These are phyloP conservation scores for Sebastes schlegelii DNA, from an alignment of 2,113 vertebrate species.

Conservation along the genomic window DNA sequence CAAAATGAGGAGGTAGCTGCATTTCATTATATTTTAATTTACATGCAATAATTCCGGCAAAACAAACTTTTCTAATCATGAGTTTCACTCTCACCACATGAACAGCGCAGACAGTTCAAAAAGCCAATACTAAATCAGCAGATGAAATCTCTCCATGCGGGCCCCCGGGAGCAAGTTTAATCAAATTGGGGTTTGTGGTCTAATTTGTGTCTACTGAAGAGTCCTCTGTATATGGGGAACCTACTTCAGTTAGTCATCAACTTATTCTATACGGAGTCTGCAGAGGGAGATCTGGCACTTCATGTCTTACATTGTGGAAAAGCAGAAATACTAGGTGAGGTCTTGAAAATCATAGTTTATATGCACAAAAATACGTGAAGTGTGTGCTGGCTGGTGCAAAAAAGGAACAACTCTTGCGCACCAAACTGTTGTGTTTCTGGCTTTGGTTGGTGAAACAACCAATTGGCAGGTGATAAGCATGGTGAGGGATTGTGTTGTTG, in stretches of 20 bases:
- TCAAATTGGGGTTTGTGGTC: slow-evolving; percentile 57
- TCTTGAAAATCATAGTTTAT: slow-evolving; percentile 7
- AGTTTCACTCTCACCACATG: slow-evolving; percentile 39
- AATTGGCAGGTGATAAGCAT: slow-evolving; percentile 5
- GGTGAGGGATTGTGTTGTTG: slow-evolving; percentile 1
- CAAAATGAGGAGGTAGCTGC: slow-evolving; percentile 47
- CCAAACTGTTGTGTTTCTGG: background rate
- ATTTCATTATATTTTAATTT: slow-evolving; percentile 60
- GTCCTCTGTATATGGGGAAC: slow-evolving; percentile 10
- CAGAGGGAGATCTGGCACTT: slow-evolving; percentile 1
- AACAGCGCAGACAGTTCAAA: slow-evolving; percentile 17
- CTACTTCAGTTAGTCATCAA: slow-evolving; percentile 34
- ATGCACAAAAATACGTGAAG: background rate
- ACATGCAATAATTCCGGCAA: slow-evolving; percentile 32
- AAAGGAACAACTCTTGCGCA: too few species aligned
- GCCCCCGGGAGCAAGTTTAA: slow-evolving; percentile 33
- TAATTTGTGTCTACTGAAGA: slow-evolving; percentile 48
- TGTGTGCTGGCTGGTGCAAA: background rate
- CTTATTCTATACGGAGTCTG: slow-evolving; percentile 14
- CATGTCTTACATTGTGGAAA: slow-evolving; percentile 12
- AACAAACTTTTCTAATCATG: slow-evolving; percentile 45
- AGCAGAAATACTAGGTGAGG: background rate
- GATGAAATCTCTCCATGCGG: slow-evolving; percentile 18
- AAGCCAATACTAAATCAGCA: slow-evolving; percentile 46
- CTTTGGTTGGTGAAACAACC: background rate